A percentile compares a stretch with the other conserved stretches of the same genome.
phyloP scores from a whole-genome alignment of 2,797 vertebrate species.

The Dermochelys coriacea region DNA sequence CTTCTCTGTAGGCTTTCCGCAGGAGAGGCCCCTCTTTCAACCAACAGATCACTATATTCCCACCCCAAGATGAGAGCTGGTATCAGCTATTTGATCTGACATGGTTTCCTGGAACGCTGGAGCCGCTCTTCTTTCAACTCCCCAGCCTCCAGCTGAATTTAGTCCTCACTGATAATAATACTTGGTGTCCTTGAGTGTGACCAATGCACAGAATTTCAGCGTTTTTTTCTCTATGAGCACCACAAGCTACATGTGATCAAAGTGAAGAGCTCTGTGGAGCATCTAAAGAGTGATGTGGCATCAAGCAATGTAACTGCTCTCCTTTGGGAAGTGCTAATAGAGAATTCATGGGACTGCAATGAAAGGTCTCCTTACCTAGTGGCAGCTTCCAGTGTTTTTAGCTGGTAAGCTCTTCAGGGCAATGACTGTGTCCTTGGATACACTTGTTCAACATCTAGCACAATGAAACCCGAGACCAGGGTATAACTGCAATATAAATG shows the following conservation, averaged over 20 bases:
- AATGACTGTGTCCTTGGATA: neutral
- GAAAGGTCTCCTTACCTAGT: no score
- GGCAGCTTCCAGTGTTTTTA: neutral
- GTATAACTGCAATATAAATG: conserved; percentile 18
- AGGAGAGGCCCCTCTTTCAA: neutral
- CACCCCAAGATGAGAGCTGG: neutral
- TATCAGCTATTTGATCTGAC: neutral
- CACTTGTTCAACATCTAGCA: neutral
- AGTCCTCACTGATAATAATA: no score
- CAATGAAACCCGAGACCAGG: conserved; percentile 8
- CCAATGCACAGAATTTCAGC: no score
- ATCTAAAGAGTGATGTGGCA: no score
- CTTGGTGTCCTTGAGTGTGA: no score
- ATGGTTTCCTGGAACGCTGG: neutral
- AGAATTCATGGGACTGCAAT: no score
- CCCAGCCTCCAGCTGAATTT: no score
- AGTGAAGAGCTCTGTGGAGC: no score
- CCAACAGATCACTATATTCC: neutral
- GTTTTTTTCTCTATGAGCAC: no score
- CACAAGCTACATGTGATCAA: no score
- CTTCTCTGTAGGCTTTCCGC: neutral
- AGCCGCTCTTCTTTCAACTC: neutral
- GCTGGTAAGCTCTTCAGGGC: neutral
- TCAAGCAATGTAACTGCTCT: no score
- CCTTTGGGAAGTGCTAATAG: no score